A percentile compares a stretch with the other conserved stretches of the same genome.
Conservation (phyloP, 2,797 vertebrate genomes). For the Rhabdomys pumilio region DNA sequence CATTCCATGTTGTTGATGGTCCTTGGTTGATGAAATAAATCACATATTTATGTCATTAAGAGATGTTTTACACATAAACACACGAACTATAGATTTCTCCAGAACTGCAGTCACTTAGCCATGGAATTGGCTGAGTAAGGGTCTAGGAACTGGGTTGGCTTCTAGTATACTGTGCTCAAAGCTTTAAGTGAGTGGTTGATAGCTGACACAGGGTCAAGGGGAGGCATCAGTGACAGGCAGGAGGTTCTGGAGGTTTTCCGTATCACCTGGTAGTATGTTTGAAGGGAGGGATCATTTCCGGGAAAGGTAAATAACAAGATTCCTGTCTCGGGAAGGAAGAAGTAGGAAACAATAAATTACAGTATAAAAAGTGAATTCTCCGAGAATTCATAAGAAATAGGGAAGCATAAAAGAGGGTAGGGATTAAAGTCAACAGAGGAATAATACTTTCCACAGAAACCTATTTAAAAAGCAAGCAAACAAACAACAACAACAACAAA, state of each 20-base stretch:
- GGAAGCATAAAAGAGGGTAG: background rate
- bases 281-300: background rate
- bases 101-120: background rate
- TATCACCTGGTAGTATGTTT: background rate
- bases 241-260: background rate
- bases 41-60: background rate
- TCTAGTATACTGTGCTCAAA: background rate
- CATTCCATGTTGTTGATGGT: background rate
- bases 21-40: background rate
- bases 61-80: slow-evolving; percentile 38
- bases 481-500: background rate
- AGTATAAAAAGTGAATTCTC: background rate
- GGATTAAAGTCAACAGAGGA: background rate
- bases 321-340: background rate
- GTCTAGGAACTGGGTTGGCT: background rate
- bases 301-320: background rate
- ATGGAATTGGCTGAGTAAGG: background rate
- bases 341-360: background rate
- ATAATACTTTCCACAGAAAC: background rate
- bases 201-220: background rate
- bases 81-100: background rate
- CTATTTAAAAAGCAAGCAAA: background rate
- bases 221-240: background rate
- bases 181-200: background rate
- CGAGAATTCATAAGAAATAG: background rate